Percentiles rank a stretch among this genome's conserved stretches.
phyloP scores from a whole-genome alignment of 2,888 invertebrate genomes.

The Drosophila prolongata region DNA sequence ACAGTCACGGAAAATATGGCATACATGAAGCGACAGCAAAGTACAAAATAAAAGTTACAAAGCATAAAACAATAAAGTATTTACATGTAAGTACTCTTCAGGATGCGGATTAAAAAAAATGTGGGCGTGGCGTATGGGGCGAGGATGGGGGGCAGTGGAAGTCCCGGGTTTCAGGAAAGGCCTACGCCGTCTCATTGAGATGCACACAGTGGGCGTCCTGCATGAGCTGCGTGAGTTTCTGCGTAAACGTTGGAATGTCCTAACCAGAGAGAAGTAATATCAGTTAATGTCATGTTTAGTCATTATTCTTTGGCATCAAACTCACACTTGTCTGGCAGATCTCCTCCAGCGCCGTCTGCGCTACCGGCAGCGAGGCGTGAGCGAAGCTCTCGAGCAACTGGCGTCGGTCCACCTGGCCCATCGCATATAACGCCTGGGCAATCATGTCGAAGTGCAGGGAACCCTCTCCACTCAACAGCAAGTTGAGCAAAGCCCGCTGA shows the following conservation, averaged over 20 bases:
- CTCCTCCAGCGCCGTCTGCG: slow-evolving; percentile 82
- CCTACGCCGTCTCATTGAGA: slow-evolving; percentile 78
- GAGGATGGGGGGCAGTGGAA: not conserved
- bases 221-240: slow-evolving; percentile 83
- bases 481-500: slow-evolving; percentile 82
- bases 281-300: not conserved
- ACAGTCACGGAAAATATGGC: slow-evolving; percentile 29
- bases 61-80: slow-evolving; percentile 4
- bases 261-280: slow-evolving; percentile 36
- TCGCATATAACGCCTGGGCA: slow-evolving; percentile 81
- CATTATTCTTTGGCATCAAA: too few relatives aligned
- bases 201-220: slow-evolving; percentile 84
- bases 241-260: slow-evolving; percentile 85
- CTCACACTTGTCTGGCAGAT: slow-evolving; percentile 83
- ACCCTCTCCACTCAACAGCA: slow-evolving; percentile 83
- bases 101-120: not conserved
- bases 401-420: slow-evolving; percentile 83
- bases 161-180: not conserved
- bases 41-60: slow-evolving; percentile 8
- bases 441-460: slow-evolving; percentile 83
- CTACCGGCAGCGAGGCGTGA: slow-evolving; percentile 78
- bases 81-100: slow-evolving; percentile 24
- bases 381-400: slow-evolving; percentile 82
- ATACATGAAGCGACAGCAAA: slow-evolving; percentile 14
- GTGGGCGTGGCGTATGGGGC: not conserved